Base-by-base conservation (phyloP, 2,113 vertebrate genomes). In the Clarias gariepinus region DNA sequence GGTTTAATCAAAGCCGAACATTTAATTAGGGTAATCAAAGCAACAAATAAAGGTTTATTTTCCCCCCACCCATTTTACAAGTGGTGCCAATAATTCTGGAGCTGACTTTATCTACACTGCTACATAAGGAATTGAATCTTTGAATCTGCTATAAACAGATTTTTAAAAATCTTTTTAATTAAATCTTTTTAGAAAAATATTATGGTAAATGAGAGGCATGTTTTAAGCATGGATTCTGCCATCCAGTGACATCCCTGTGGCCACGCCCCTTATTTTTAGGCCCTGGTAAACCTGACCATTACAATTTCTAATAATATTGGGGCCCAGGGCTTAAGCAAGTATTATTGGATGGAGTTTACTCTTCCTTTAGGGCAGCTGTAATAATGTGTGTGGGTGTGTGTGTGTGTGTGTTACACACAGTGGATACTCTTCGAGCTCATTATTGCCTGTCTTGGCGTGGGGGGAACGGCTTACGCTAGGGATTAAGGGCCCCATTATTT, bases 391-490 rank as follows among this genome's bases (percentile, higher is more conserved):
- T 81, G 61, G 66, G 60, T 16, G 87, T 81, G 83, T 80, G 41
- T 81, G 63, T 76, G 69, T 18, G 36, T 61, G 68, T 81, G 78
- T 74, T 21, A 87, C 41, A 16, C 74, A 68, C 53, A 25, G 47
- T 66, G 78, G 81, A 64, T 69, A 66, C 66, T 88, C 83, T 71
- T 85, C 66, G 82, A 63, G 82, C 73, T 89, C 69, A 47, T 52
- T 88, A 87, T 90, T 88, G 88, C 85, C 82, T 82, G 84, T 88
- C 87, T 86, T 87, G 85, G 83, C 86, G 57, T 89, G 88, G 87
- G 33, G 83, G 89, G 83, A 76, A 55, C 41, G 15, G 89, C 55
- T 90, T 89, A 87, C 82, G 80, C 60, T 63, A 80, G 58, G 78
- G 87, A 91, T 89, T 89, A 88, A 57, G 21, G 81, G 66, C 52